Percentiles rank a stretch among this genome's conserved stretches.
phyloP scores from a whole-genome alignment of 2,888 invertebrate species.

The Drosophila barbarae region DNA sequence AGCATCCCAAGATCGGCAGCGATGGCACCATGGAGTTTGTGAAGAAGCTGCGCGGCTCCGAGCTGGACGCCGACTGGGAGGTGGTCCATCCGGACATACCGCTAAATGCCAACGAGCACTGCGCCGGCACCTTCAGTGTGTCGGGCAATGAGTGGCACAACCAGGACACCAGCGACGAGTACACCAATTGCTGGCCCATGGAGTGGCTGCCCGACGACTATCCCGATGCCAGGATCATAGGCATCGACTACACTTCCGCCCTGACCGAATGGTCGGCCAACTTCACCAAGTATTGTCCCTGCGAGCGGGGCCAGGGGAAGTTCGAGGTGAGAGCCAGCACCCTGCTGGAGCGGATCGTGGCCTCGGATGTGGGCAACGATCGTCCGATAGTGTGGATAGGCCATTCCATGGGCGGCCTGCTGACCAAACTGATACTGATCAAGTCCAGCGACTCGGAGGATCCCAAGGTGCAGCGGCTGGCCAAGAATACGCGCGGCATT shows the following conservation, averaged over 20 bases:
- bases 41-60: conserved; percentile 75
- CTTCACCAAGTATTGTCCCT: conserved; percentile 80
- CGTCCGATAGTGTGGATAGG: conserved; percentile 94
- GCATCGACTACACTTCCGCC: conserved; percentile 93
- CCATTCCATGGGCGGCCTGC: conserved; percentile 97
- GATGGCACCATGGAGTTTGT: conserved; percentile 79
- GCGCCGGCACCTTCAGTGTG: conserved; percentile 80
- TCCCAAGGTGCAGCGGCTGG: conserved; percentile 81
- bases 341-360: conserved; percentile 84
- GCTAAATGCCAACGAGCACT: conserved; percentile 70
- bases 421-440: conserved; percentile 91
- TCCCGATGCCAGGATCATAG: conserved; percentile 86
- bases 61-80: conserved; percentile 79
- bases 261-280: conserved; percentile 89
- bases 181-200: conserved; percentile 94
- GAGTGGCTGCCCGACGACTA: conserved; percentile 94
- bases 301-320: conserved; percentile 81
- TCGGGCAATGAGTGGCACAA: conserved; percentile 78
- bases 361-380: conserved; percentile 87
- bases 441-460: conserved; percentile 83
- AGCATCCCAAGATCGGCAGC: conserved; percentile 66
- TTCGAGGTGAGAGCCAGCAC: conserved; percentile 85
- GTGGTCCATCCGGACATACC: conserved; percentile 80
- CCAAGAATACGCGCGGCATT: conserved; percentile 88
- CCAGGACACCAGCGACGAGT: conserved; percentile 76